A percentile compares a stretch with the other conserved stretches of the same genome.
These are phyloP conservation scores for Papio anubis DNA, from an alignment of 2,113 vertebrate species.

Conservation along the genomic window DNA sequence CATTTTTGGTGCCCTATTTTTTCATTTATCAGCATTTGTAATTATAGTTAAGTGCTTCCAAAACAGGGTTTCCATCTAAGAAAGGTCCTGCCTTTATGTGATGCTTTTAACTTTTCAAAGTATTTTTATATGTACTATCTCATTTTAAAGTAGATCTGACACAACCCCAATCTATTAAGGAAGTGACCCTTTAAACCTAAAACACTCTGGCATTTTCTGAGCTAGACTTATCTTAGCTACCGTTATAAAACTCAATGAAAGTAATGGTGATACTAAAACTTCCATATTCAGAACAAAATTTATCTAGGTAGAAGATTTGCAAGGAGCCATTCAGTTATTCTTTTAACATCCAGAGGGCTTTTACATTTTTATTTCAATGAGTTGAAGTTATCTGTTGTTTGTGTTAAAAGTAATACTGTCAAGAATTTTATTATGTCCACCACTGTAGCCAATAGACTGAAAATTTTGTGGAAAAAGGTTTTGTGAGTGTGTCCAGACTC, in stretches of 20 bases:
- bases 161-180: conserved; percentile 62
- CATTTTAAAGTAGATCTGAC: conserved; percentile 70
- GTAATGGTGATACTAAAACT: conserved; percentile 55
- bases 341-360: conserved; percentile 26
- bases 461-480: conserved; percentile 35
- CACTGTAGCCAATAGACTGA: background rate
- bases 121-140: conserved; percentile 71
- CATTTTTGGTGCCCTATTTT: conserved; percentile 28
- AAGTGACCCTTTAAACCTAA: conserved; percentile 72
- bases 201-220: conserved; percentile 38
- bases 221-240: conserved; percentile 41
- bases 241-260: conserved; percentile 67
- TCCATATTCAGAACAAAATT: conserved; percentile 41
- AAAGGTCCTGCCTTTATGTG: conserved; percentile 65
- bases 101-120: conserved; percentile 73
- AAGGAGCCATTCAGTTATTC: conserved; percentile 44
- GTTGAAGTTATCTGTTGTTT: conserved; percentile 48
- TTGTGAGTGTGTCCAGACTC: background rate
- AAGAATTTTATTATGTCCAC: conserved; percentile 15
- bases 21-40: conserved; percentile 70
- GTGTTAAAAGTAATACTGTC: conserved; percentile 30
- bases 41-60: conserved; percentile 73
- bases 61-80: conserved; percentile 45
- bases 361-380: conserved; percentile 47
- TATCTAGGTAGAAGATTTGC: conserved; percentile 24